Percentiles rank a stretch among this genome's conserved stretches.
phyloP scores from a whole-genome alignment of 2,113 vertebrate species.

The Synodontis membranacea region DNA sequence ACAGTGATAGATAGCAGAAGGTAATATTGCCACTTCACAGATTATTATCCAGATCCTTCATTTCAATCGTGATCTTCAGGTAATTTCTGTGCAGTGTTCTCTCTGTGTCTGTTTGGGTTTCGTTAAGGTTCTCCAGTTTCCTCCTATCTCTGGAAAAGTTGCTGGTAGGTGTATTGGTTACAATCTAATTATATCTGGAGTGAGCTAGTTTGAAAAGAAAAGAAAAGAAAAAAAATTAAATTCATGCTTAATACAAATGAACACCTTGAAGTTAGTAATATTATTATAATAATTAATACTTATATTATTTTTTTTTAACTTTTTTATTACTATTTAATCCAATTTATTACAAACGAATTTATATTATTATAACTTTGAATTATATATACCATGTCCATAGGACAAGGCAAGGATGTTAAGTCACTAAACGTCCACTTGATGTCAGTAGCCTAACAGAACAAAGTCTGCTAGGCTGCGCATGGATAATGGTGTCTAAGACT shows the following conservation, averaged over 20 bases:
- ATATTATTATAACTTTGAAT: background rate
- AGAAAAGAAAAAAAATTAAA: background rate
- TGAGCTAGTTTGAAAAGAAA: too few species aligned
- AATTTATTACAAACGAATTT: background rate
- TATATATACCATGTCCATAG: background rate
- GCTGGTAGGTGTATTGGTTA: background rate
- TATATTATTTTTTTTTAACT: background rate
- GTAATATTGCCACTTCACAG: background rate
- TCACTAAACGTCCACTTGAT: constrained; percentile 28
- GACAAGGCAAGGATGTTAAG: background rate
- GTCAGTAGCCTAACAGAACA: constrained; percentile 17
- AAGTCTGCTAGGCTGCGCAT: background rate
- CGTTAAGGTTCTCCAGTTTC: background rate
- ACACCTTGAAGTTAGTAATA: background rate
- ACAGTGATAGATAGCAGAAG: background rate
- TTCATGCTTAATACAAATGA: background rate
- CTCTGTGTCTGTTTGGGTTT: background rate
- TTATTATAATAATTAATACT: background rate
- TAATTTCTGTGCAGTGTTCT: background rate
- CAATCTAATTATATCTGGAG: too few species aligned
- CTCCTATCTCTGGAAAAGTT: background rate
- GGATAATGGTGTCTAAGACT: background rate
- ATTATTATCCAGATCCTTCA: background rate
- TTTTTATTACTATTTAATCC: background rate
- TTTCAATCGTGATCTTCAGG: background rate